Conservation (phyloP, 2,797 vertebrate genomes). For the Dendrocincla fuliginosa region DNA sequence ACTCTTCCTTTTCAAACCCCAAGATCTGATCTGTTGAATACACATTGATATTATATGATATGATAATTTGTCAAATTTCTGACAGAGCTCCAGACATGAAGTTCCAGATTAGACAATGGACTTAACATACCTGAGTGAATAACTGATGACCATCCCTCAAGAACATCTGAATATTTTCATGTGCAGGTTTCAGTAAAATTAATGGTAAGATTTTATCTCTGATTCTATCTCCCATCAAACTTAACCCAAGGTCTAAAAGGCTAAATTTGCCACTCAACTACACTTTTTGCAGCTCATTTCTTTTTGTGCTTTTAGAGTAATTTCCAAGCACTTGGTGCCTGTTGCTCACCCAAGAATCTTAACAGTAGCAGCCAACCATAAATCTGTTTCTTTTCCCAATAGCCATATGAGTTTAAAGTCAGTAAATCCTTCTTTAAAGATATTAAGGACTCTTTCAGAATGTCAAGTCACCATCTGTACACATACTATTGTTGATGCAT, state of each 20-base stretch:
- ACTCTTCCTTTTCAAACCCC: neutral
- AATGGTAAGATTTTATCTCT: slow-evolving; percentile 45
- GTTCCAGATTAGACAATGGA: slow-evolving; percentile 6
- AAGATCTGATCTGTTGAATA: neutral
- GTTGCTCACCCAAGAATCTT: neutral
- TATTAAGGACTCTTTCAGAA: neutral
- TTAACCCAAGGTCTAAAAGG: neutral
- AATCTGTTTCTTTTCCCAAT: neutral
- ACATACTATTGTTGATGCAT: neutral
- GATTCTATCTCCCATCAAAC: slow-evolving; percentile 42
- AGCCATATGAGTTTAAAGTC: neutral
- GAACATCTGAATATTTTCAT: slow-evolving; percentile 54
- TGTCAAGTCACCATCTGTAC: neutral
- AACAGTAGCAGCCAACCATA: neutral
- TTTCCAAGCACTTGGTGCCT: neutral
- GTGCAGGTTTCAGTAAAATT: slow-evolving; percentile 54
- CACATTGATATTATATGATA: neutral
- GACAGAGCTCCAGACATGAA: neutral
- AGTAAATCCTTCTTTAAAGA: neutral
- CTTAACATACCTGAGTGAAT: slow-evolving; percentile 38
- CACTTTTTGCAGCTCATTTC: neutral
- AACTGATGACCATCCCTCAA: neutral
- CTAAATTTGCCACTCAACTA: neutral
- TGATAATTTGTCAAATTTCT: slow-evolving; percentile 2
- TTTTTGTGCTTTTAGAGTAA: neutral